Percentiles rank a stretch among this genome's conserved stretches.
These are phyloP conservation scores for Ganaspis brasiliensis DNA, from an alignment of 2,888 invertebrate genomes.

Conservation along the genomic window DNA sequence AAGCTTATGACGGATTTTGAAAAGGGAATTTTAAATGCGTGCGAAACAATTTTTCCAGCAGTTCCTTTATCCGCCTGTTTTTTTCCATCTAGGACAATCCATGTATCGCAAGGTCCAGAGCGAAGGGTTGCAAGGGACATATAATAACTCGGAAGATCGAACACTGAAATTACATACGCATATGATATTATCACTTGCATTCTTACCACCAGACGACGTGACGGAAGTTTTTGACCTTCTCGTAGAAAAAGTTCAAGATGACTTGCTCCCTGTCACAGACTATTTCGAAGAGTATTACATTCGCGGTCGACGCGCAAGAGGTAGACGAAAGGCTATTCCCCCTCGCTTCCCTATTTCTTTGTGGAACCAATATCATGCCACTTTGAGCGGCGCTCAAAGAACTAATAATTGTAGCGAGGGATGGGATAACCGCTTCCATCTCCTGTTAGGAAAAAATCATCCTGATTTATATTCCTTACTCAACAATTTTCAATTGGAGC, in stretches of 20 bases:
- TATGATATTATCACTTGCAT: slow-evolving; percentile 24
- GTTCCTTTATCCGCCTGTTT: too few relatives aligned
- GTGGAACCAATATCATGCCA: slow-evolving; percentile 36
- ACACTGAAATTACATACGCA: slow-evolving; percentile 17
- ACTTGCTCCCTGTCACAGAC: neutral
- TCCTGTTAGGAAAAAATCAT: slow-evolving; percentile 23
- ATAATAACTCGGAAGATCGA: slow-evolving; percentile 10
- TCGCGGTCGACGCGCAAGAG: neutral
- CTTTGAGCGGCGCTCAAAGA: neutral
- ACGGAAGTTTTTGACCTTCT: slow-evolving; percentile 4
- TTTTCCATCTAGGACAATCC: slow-evolving; percentile 27
- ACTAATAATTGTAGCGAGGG: neutral
- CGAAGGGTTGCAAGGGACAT: slow-evolving; percentile 27
- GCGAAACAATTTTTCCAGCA: too few relatives aligned
- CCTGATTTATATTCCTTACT: slow-evolving; percentile 29
- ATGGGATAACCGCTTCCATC: neutral
- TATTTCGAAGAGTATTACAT: slow-evolving; percentile 28
- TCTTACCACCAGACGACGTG: slow-evolving; percentile 26
- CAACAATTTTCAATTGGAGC: neutral
- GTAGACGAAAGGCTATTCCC: slow-evolving; percentile 13
- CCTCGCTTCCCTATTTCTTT: slow-evolving; percentile 25
- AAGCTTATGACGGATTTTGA: slow-evolving; percentile 29
- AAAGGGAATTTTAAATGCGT: slow-evolving; percentile 13
- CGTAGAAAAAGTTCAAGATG: slow-evolving; percentile 19
- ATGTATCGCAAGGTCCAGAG: slow-evolving; percentile 19